These are phyloP conservation scores for Lasioglossum leucozonium DNA, from an alignment of 2,888 invertebrate species.

Conservation along the genomic window DNA sequence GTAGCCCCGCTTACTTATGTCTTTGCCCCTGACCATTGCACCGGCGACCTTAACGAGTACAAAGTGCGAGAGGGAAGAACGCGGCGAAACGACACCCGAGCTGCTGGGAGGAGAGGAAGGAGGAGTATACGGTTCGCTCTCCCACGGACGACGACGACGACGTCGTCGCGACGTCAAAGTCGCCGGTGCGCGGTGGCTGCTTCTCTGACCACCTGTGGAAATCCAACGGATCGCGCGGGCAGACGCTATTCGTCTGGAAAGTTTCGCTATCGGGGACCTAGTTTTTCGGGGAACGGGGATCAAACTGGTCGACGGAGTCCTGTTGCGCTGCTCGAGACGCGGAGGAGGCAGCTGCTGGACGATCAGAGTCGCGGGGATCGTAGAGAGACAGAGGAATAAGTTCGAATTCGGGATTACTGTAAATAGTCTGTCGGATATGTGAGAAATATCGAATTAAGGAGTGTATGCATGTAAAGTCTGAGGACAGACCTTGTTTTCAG, in stretches of 20 bases:
- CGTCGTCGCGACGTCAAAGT: neutral
- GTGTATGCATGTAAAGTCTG: no score
- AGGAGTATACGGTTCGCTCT: neutral
- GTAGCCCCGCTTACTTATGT: slow-evolving; percentile 63
- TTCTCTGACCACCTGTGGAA: slow-evolving; percentile 6
- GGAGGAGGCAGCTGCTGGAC: neutral
- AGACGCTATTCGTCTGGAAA: slow-evolving; percentile 1
- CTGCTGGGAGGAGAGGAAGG: neutral
- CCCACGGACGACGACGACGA: neutral
- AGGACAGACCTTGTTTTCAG: no score
- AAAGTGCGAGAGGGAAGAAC: slow-evolving; percentile 44
- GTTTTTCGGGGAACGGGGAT: neutral
- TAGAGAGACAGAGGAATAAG: neutral
- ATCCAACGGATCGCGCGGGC: neutral
- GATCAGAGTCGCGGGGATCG: neutral
- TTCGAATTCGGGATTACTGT: no score
- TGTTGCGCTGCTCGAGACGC: neutral
- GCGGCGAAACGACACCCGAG: slow-evolving; percentile 8
- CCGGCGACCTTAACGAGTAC: slow-evolving; percentile 61
- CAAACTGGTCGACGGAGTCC: neutral
- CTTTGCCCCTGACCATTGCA: slow-evolving; percentile 67
- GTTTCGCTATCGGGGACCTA: neutral
- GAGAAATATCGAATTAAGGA: no score
- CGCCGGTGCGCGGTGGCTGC: neutral
- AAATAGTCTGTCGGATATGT: no score